Base-by-base conservation (phyloP, 1,140 invertebrate species). In the Oryzaephilus surinamensis region DNA sequence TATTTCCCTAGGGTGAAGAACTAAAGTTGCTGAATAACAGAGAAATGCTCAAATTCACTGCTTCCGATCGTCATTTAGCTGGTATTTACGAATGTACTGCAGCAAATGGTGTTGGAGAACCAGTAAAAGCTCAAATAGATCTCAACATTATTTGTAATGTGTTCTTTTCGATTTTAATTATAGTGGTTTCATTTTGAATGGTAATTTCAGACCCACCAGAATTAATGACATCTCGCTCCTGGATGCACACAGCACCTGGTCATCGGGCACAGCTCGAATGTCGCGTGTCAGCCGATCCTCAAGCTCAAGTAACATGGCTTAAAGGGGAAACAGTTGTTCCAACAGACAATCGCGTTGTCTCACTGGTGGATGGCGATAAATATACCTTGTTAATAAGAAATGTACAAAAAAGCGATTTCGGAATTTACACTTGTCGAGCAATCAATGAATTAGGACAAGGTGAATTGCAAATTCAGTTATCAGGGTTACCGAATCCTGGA, bases 371-470 rank as follows among this genome's bases (percentile, higher is more conserved):
- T 16, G 75, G 70, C 5, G 70, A 75, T 36, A 65, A 72, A 19
- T 71, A 86, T 46, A 70, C 69, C 45, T 57, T 89, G 16, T 67
- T 81, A 19, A 77, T 89, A 38, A 69, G 72, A 28, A 74, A 71
- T n/a, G 77, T 84, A 0, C 67, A 70, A 7, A 67, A 68, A 26
- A 62, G 65, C 1, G 84, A 91, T 59, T 76, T 87, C 38, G 85
- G 84, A 0, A 72, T 73, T 45, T 89, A 88, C 54, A 73, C 77
- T 1, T 89, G 85, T 57, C 68, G 73, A 16, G 85, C 82, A 0
- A 72, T 75, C 19, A 91, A 89, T 57, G 69, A 69, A 11, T 55
- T 84, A 5, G 85, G 83, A 2, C 61, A 60, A 34, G 52, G 50
- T 2, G 54, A 60, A 48, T 16, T 61, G 2, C 46, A 57, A 17